phyloP scores from a whole-genome alignment of 1,140 invertebrate species.

The Branchinecta lynchi region DNA sequence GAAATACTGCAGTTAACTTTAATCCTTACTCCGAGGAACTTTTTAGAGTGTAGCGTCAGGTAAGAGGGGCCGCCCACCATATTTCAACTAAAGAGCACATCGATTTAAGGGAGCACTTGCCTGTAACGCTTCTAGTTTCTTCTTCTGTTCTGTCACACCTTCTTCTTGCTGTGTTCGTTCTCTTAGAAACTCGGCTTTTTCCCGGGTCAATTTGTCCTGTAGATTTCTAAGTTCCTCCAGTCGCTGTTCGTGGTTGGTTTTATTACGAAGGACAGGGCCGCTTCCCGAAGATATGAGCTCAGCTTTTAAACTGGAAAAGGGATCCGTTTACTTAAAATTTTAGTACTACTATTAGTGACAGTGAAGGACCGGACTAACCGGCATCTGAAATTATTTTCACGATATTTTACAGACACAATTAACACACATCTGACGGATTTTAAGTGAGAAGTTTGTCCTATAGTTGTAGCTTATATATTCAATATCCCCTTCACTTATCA shows the following conservation, averaged over 20 bases:
- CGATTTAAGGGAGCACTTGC: conserved; percentile 25
- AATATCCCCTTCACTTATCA: too few relatives aligned
- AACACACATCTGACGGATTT: too few relatives aligned
- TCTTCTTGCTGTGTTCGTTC: conserved; percentile 38
- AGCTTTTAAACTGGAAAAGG: conserved; percentile 15
- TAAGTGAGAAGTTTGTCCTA: too few relatives aligned
- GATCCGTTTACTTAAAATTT: background rate
- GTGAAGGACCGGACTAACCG: too few relatives aligned
- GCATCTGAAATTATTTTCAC: too few relatives aligned
- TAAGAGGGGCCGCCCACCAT: too few relatives aligned
- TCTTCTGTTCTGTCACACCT: conserved; percentile 28
- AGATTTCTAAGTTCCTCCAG: conserved; percentile 53
- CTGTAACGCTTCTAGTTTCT: conserved; percentile 46
- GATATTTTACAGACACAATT: too few relatives aligned
- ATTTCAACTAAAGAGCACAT: too few relatives aligned
- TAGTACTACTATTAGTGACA: background rate
- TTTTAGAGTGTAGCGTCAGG: too few relatives aligned
- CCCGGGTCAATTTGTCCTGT: conserved; percentile 57
- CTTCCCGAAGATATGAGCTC: conserved; percentile 17
- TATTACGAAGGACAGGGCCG: conserved; percentile 20
- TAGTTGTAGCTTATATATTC: too few relatives aligned
- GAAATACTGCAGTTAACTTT: too few relatives aligned
- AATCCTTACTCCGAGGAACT: too few relatives aligned
- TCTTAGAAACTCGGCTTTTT: conserved; percentile 56
- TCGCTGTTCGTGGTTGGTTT: conserved; percentile 48